phyloP scores from a whole-genome alignment of 1,140 invertebrate species.

The Nymphalis io region DNA sequence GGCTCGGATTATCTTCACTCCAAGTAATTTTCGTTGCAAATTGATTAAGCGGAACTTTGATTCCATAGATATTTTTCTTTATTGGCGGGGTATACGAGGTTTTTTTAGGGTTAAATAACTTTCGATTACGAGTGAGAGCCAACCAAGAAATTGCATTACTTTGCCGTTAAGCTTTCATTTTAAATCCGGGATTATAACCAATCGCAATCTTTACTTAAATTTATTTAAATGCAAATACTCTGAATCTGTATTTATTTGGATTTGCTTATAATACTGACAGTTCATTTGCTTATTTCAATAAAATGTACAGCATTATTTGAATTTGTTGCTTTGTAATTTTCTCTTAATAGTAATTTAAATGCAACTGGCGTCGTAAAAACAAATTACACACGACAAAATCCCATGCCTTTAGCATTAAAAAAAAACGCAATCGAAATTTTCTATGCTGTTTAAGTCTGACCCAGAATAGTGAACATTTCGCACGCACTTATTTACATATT shows the following conservation, averaged over 20 bases:
- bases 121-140: conserved; percentile 37
- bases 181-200: conserved; percentile 20
- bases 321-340: conserved; percentile 7
- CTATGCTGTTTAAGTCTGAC: conserved; percentile 57
- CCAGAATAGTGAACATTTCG: conserved; percentile 53
- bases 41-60: conserved; percentile 57
- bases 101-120: conserved; percentile 38
- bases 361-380: conserved; percentile 31
- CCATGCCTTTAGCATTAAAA: conserved; percentile 36
- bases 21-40: conserved; percentile 52
- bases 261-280: conserved; percentile 2
- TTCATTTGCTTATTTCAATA: conserved; percentile 9
- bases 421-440: conserved; percentile 47
- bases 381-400: conserved; percentile 41
- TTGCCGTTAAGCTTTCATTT: conserved; percentile 30
- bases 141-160: conserved; percentile 22
- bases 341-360: conserved; percentile 22
- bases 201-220: neutral
- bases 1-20: conserved; percentile 46
- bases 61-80: conserved; percentile 51
- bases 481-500: conserved; percentile 33
- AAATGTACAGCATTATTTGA: conserved; percentile 14
- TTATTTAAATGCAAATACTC: neutral
- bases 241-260: neutral
- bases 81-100: conserved; percentile 29